phyloP scores from a whole-genome alignment of 2,797 vertebrate genomes.

The Gymnopithys bicolor region DNA sequence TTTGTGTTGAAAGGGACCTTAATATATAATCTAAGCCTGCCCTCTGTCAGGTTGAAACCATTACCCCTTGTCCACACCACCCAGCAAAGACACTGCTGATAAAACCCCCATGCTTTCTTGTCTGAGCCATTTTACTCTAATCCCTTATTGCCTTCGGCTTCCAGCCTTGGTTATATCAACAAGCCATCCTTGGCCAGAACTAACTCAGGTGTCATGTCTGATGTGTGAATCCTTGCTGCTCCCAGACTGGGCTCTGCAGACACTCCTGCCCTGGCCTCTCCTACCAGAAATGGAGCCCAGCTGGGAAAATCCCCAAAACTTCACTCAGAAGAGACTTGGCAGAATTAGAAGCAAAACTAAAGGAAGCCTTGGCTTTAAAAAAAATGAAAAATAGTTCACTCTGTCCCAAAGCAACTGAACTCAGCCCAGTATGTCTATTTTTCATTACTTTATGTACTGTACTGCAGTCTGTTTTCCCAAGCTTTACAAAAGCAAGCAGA shows the following conservation, averaged over 20 bases:
- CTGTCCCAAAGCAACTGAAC: background rate
- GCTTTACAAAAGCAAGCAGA: background rate
- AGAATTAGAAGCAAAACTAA: background rate
- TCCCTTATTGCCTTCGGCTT: background rate
- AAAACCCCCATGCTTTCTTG: background rate
- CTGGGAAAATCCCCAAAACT: background rate
- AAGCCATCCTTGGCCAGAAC: background rate
- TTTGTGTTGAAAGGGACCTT: background rate
- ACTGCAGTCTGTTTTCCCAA: constrained; percentile 10
- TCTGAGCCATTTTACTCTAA: background rate
- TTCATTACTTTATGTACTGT: constrained; percentile 12
- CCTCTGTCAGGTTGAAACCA: background rate
- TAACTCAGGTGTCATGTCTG: background rate
- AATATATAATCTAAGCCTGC: background rate
- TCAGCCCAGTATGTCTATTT: background rate
- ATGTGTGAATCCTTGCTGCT: background rate
- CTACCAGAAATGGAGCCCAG: background rate
- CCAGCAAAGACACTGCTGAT: background rate
- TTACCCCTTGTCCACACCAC: background rate
- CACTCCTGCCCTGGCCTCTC: background rate
- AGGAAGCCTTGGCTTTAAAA: background rate
- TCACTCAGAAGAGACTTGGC: background rate
- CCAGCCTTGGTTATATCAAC: background rate
- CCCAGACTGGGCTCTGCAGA: background rate
- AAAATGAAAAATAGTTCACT: background rate